Evolutionary conservation across 1,140 invertebrate genomes (phyloP), one percentile per base, ranked within the genome.

Genomic region (Neodiprion pinetum): DNA sequence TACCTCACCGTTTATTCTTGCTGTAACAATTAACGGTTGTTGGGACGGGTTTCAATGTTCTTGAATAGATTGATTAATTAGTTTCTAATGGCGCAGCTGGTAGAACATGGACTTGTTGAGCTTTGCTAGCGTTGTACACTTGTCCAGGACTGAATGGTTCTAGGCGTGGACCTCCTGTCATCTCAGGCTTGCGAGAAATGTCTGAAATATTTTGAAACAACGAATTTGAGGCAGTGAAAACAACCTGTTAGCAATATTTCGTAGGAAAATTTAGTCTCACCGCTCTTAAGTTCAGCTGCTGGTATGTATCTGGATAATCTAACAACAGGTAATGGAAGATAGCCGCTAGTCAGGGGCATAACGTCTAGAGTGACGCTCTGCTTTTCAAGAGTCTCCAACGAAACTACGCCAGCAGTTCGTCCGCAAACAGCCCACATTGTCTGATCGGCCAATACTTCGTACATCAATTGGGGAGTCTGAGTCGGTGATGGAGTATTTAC

Each of bases 351-450:
- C 47, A 98, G 86, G 40, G 97, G 97, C 94, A 98, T 96, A 12
- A 98, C 95, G 81, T 98, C 96, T 73, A 98, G 87, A 1, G 92
- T 92, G 67, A 97, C 94, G 70, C 90, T 92, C 85, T 96, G 94
- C 71, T 92, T 91, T 70, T 93, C 91, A 14, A 91, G 87, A 65
- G 90, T 89, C 77, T 95, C 94, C 86, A 97, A 91, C 9, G 92
- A 94, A 69, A 97, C 92, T 14, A 97, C 95, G 70, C 95, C 96
- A 76, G 96, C 94, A 72, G 95, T 96, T 75, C 94, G 91, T 65
- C 96, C 96, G 84, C 95, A 95, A 12, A 98, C 94, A 5, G 95
- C 96, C 97, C 97, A 98, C 90, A 96, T 93, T 40, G 93, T 94
- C 84, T 96, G 95, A 88, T 98, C 96, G 47, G 95, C 95, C 48